Evolutionary conservation across 2,888 invertebrate species (phyloP).

Genomic region (Pycnomerus fuliginosus): DNA sequence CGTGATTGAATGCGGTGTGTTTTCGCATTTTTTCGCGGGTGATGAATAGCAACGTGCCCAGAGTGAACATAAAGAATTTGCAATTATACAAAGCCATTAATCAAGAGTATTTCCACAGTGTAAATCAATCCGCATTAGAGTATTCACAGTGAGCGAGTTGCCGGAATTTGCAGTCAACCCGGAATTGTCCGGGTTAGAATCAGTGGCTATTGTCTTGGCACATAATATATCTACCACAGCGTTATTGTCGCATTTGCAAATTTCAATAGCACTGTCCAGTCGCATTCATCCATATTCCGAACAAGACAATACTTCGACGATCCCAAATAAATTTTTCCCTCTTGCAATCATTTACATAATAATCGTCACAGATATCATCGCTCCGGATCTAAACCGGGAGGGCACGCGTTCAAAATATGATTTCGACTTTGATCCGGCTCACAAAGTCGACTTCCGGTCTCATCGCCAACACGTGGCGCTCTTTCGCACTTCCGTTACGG

Average conservation of each 20-base stretch:
- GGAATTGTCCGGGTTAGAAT: conserved; percentile 42
- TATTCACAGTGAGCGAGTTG: conserved; percentile 46
- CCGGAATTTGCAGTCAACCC: conserved; percentile 46
- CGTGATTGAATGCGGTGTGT: too few species aligned
- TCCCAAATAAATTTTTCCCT: conserved; percentile 15
- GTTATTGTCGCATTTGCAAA: conserved; percentile 34
- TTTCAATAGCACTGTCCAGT: conserved; percentile 25
- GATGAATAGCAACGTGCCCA: conserved; percentile 28
- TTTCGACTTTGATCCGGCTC: conserved; percentile 44
- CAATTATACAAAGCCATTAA: conserved; percentile 51
- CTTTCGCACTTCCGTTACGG: conserved; percentile 46
- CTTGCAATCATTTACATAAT: conserved; percentile 17
- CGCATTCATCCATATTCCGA: conserved; percentile 7
- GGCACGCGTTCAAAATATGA: conserved; percentile 40
- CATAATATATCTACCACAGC: conserved; percentile 35
- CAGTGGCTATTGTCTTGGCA: conserved; percentile 41
- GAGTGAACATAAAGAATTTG: conserved; percentile 50
- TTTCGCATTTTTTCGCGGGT: conserved; percentile 6
- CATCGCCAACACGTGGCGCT: conserved; percentile 49
- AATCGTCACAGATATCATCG: conserved; percentile 24
- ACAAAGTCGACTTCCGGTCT: conserved; percentile 49
- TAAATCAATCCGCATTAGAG: conserved; percentile 52
- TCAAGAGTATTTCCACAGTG: conserved; percentile 48
- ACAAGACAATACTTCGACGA: conserved; percentile 16
- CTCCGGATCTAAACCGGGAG: conserved; percentile 14